These are phyloP conservation scores for Crotalus helleri DNA, from an alignment of 2,113 vertebrate genomes.

Conservation along the genomic window DNA sequence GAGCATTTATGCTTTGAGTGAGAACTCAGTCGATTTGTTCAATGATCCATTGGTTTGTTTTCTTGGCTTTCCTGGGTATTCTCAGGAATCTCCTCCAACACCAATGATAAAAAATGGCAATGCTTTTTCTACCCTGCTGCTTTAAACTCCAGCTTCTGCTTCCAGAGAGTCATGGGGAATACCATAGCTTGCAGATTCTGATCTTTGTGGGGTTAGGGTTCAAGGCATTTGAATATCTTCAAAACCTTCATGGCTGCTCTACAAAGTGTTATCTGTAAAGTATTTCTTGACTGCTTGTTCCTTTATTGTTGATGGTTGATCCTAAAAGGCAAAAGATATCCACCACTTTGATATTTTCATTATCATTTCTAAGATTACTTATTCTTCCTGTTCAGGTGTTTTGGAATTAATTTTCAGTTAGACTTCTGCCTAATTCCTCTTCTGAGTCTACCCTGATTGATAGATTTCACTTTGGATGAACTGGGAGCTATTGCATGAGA, in stretches of 20 bases:
- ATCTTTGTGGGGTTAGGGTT: neutral
- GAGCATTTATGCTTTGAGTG: neutral
- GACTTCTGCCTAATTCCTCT: neutral
- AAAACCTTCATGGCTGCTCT: neutral
- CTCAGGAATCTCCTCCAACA: neutral
- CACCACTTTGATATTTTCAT: neutral
- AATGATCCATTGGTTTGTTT: neutral
- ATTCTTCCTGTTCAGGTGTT: neutral
- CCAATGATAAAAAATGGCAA: neutral
- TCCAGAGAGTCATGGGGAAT: neutral
- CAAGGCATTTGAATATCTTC: neutral
- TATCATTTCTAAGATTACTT: neutral
- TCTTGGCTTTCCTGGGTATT: neutral
- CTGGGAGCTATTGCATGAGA: neutral
- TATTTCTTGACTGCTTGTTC: neutral
- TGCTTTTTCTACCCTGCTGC: neutral
- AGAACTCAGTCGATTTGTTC: neutral
- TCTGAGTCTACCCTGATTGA: neutral
- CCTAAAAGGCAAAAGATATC: neutral
- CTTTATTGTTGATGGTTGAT: neutral
- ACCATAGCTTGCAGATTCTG: neutral
- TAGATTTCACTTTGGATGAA: neutral
- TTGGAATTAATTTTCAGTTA: neutral
- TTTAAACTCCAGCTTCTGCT: neutral
- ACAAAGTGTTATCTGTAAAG: neutral